Base-by-base conservation (phyloP, 92 coral and sea anemone species). In the Paramuricea clavata region DNA sequence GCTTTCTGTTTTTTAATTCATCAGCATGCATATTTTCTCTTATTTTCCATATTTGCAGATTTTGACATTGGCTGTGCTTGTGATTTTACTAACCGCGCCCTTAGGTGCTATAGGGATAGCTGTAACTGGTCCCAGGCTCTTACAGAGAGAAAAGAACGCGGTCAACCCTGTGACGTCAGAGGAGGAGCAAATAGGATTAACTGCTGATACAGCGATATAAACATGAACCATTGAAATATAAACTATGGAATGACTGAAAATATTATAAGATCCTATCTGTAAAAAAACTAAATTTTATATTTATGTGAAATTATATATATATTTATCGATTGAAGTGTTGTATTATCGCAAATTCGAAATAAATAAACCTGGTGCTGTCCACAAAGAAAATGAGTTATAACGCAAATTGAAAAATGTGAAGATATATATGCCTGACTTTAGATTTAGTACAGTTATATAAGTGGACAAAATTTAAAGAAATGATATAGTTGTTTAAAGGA, bases 111-210 rank as follows among this genome's bases (percentile, higher is more conserved):
- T 78, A 0, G 83, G 83, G 19, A 78, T 78, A 52, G 68, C 83
- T 31, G 34, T 78, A 34, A 44, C 83, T 22, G 83, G 83, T 32
- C 83, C 83, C 43, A 78, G 69, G 62, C 83, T 78, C 16, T 52
- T 78, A 34, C 68, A 25, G 32, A 78, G 31, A 57, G 39, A 65
- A 65, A 19, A 28, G 72, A 65, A 65, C 72, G 72, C 1, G 16
- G 41, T 33, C 41, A 65, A 65, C 10, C 72, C 72, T 65, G 39
- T 65, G 39, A 65, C 72, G 72, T 65, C 72, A 65, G 34, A 65
- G 9, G 72, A 65, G 39, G 72, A 54, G 11, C 62, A 65, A 31
- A 28, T 27, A 12, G 72, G 72, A n/a, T 16, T 65, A 33, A 65
- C 72, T 16, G 72, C 6, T 25, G 72, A 65, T 19, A 65, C 72